Evolutionary conservation across 2,888 invertebrate genomes (phyloP).

Genomic region (Napeogenes sylphis): DNA sequence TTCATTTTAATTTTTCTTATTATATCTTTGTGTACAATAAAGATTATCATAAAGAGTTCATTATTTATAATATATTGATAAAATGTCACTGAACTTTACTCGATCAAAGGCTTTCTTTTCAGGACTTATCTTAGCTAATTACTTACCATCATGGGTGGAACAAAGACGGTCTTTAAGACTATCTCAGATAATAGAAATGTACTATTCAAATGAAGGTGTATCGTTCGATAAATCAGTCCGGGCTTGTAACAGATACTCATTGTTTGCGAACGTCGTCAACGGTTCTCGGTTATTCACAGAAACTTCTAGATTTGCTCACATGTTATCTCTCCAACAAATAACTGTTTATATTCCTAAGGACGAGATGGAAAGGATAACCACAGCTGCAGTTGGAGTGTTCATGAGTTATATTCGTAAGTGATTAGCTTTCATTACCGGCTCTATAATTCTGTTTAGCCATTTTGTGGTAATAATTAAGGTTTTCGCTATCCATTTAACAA

Average conservation of each 20-base stretch:
- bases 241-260: constrained; percentile 75
- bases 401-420: constrained; percentile 72
- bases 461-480: too few relatives aligned
- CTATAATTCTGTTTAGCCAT: too few relatives aligned
- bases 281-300: constrained; percentile 59
- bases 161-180: constrained; percentile 72
- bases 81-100: background rate
- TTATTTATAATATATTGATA: background rate
- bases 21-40: too few relatives aligned
- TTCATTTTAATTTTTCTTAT: too few relatives aligned
- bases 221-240: constrained; percentile 75
- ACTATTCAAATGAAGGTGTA: constrained; percentile 80
- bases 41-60: too few relatives aligned
- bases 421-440: background rate
- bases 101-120: constrained; percentile 32
- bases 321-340: constrained; percentile 62
- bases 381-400: constrained; percentile 69
- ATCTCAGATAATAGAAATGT: constrained; percentile 82
- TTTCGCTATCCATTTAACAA: too few relatives aligned
- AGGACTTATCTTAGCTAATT: constrained; percentile 77
- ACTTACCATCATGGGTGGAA: constrained; percentile 72
- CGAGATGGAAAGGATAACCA: constrained; percentile 67
- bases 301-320: constrained; percentile 61
- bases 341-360: constrained; percentile 62
- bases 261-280: constrained; percentile 63